A percentile compares a stretch with the other conserved stretches of the same genome.
Conservation (phyloP, 2,888 invertebrate species). For the Stramonita haemastoma region DNA sequence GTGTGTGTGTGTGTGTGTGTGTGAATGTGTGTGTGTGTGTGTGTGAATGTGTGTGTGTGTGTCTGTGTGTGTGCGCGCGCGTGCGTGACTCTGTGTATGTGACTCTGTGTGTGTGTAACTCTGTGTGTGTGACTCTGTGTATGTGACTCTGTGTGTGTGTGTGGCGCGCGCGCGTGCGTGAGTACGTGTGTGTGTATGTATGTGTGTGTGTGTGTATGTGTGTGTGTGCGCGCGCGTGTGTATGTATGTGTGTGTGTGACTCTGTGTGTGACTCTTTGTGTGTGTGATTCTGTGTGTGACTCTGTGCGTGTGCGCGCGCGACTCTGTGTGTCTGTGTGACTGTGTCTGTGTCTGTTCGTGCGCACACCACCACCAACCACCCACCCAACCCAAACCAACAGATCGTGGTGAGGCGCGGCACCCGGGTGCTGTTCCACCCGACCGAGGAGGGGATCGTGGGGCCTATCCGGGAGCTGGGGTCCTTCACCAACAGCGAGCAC, state of each 20-base stretch:
- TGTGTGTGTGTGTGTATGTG: conserved; percentile 11
- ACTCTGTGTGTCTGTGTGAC: background rate
- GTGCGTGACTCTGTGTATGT: too few species aligned
- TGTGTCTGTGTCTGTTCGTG: background rate
- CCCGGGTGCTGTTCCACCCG: conserved; percentile 46
- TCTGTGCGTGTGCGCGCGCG: background rate
- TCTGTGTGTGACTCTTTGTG: background rate
- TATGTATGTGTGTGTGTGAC: background rate
- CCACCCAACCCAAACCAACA: background rate
- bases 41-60: too few species aligned
- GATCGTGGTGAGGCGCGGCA: conserved; percentile 49
- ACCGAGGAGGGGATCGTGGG: conserved; percentile 22
- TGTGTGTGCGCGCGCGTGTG: background rate
- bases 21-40: background rate
- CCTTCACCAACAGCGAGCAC: conserved; percentile 44
- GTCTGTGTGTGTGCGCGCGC: too few species aligned
- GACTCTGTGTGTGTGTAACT: too few species aligned
- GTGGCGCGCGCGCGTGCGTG: background rate
- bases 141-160: too few species aligned
- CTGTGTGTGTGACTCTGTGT: too few species aligned
- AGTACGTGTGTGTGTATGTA: background rate
- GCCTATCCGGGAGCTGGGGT: conserved; percentile 46
- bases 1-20: background rate
- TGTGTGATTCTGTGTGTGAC: background rate
- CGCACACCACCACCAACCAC: background rate